Conservation (phyloP, 2,797 vertebrate species). For the Poecilia wingei region DNA sequence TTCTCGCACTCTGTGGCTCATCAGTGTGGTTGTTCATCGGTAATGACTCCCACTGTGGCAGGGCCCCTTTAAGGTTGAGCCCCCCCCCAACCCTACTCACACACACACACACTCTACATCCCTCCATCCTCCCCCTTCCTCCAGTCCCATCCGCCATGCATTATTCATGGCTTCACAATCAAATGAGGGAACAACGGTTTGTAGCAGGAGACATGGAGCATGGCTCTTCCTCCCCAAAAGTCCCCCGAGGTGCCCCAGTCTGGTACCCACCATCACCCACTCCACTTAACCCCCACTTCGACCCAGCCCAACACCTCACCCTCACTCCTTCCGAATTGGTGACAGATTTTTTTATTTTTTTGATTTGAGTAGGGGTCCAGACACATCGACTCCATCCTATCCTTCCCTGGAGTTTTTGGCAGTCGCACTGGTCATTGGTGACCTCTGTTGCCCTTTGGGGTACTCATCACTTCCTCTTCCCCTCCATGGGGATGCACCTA, state of each 20-base stretch:
- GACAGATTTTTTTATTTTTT: constrained; percentile 56
- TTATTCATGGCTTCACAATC: constrained; percentile 86
- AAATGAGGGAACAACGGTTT: constrained; percentile 87
- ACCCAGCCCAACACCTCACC: constrained; percentile 52
- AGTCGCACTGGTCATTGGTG: constrained; percentile 63
- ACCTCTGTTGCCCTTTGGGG: constrained; percentile 74
- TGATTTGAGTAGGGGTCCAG: constrained; percentile 57
- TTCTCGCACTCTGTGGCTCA: constrained; percentile 72
- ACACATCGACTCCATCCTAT: constrained; percentile 67
- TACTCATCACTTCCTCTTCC: constrained; percentile 68
- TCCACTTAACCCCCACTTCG: constrained; percentile 54
- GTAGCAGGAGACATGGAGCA: constrained; percentile 84
- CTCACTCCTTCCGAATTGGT: constrained; percentile 59
- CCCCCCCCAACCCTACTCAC: constrained; percentile 7
- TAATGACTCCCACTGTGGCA: constrained; percentile 89
- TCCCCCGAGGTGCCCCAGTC: constrained; percentile 84
- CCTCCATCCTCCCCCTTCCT: constrained; percentile 53
- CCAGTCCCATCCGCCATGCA: constrained; percentile 78
- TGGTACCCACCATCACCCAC: constrained; percentile 79
- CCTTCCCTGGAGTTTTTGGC: constrained; percentile 72
- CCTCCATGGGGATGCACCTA: constrained; percentile 57
- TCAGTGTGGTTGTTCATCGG: constrained; percentile 84
- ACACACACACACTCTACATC: constrained; percentile 6
- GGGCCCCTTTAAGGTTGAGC: constrained; percentile 84
- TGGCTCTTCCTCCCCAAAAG: constrained; percentile 83